Evolutionary conservation across 2,888 invertebrate species (phyloP).

Genomic region (Pristionchus entomophagus): DNA sequence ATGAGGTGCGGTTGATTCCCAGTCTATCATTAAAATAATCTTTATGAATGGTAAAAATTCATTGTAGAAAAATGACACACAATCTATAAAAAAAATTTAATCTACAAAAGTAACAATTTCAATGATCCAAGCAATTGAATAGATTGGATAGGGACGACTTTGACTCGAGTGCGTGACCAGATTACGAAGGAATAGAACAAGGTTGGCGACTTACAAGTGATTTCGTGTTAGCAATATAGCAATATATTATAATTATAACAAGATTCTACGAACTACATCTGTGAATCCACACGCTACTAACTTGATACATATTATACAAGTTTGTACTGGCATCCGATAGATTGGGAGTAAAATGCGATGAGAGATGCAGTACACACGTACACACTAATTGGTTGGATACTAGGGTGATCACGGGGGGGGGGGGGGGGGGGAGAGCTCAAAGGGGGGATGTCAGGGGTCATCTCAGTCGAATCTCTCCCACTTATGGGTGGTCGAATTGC

Average conservation of each 20-base stretch:
- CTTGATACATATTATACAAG: not conserved
- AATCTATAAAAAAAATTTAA: not conserved
- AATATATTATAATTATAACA: too few relatives aligned
- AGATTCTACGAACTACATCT: not conserved
- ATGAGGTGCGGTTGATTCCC: too few relatives aligned
- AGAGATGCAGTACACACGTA: not conserved
- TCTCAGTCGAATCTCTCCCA: constrained; percentile 45
- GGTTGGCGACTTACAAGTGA: not conserved
- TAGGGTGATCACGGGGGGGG: too few relatives aligned
- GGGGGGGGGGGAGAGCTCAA: too few relatives aligned
- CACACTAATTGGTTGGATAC: not conserved
- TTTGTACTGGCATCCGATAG: not conserved
- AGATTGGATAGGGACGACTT: not conserved
- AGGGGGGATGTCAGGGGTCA: too few relatives aligned
- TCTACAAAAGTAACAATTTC: not conserved
- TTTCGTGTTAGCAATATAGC: not conserved
- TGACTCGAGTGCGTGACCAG: not conserved
- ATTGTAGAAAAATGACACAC: constrained; percentile 14
- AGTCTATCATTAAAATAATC: too few relatives aligned
- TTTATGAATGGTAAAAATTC: not conserved
- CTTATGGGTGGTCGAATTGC: not conserved
- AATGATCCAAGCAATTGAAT: not conserved
- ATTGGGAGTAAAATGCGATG: not conserved
- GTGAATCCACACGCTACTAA: too few relatives aligned
- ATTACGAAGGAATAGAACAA: not conserved